These are phyloP conservation scores for Orycteropus afer DNA, from an alignment of 2,113 vertebrate genomes.

Conservation along the genomic window DNA sequence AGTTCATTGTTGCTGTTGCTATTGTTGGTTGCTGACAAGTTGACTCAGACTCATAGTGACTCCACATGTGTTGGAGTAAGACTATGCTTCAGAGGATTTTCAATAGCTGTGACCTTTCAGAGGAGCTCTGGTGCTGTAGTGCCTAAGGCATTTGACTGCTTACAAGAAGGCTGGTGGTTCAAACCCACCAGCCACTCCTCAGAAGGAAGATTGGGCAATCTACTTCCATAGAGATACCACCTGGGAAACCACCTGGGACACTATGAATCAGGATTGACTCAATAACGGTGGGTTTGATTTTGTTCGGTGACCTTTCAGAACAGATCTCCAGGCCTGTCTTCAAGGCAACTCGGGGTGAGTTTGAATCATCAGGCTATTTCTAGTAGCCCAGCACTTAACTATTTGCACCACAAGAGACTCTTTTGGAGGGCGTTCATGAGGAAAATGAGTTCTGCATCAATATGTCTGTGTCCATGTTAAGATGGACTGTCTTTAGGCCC, in stretches of 20 bases:
- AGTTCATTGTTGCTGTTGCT: neutral
- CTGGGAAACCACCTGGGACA: too few relatives aligned
- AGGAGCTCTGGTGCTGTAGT: too few relatives aligned
- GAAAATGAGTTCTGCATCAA: neutral
- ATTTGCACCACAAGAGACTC: neutral
- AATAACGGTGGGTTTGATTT: too few relatives aligned
- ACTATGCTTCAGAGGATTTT: neutral
- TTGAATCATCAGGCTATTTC: neutral
- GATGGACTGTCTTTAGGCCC: neutral
- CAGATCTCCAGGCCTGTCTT: neutral
- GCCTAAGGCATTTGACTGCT: too few relatives aligned
- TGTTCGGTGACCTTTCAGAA: neutral
- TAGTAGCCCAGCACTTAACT: neutral
- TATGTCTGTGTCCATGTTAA: neutral
- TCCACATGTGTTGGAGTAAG: neutral
- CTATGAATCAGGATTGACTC: too few relatives aligned
- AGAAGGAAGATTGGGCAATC: too few relatives aligned
- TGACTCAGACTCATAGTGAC: neutral
- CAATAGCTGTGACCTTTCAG: neutral
- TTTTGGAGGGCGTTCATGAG: neutral
- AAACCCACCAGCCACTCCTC: too few relatives aligned
- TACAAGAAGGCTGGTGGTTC: too few relatives aligned
- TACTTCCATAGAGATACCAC: too few relatives aligned
- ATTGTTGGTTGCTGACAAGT: neutral
- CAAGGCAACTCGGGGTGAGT: neutral